phyloP scores from a whole-genome alignment of 2,797 vertebrate genomes.

The Catharus ustulatus region DNA sequence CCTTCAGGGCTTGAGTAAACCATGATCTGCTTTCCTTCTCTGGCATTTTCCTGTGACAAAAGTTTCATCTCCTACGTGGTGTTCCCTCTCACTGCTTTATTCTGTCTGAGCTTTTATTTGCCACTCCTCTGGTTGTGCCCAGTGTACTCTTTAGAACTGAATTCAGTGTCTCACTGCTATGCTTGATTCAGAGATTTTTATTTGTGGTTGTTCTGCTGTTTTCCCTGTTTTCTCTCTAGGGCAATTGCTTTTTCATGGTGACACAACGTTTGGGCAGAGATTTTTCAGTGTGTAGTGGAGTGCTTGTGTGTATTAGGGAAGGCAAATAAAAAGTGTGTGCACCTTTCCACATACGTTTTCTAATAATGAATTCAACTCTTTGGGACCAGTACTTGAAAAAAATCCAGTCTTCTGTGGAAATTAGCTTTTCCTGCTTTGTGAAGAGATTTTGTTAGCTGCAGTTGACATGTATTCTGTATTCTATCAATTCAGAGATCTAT shows the following conservation, averaged over 20 bases:
- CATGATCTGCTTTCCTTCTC: not conserved
- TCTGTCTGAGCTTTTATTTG: not conserved
- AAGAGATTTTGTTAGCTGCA: not conserved
- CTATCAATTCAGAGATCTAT: not conserved
- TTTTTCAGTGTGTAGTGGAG: not conserved
- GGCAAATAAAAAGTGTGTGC: not conserved
- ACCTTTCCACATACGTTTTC: not conserved
- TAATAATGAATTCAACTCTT: not conserved
- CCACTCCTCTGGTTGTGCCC: not conserved
- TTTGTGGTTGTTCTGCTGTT: not conserved
- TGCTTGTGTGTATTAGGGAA: not conserved
- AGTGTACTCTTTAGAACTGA: not conserved
- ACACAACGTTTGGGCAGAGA: not conserved
- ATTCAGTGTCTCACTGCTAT: not conserved
- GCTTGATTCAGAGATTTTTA: not conserved
- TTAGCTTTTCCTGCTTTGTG: not conserved
- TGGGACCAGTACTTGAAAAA: not conserved
- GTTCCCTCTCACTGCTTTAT: not conserved
- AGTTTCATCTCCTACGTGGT: fast-evolving
- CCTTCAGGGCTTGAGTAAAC: not conserved
- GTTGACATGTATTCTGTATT: not conserved
- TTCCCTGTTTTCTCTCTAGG: not conserved
- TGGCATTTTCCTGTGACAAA: fast-evolving
- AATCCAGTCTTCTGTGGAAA: not conserved
- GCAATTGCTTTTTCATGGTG: not conserved